Conservation (phyloP, 2,113 vertebrate genomes). For the Scortum barcoo region DNA sequence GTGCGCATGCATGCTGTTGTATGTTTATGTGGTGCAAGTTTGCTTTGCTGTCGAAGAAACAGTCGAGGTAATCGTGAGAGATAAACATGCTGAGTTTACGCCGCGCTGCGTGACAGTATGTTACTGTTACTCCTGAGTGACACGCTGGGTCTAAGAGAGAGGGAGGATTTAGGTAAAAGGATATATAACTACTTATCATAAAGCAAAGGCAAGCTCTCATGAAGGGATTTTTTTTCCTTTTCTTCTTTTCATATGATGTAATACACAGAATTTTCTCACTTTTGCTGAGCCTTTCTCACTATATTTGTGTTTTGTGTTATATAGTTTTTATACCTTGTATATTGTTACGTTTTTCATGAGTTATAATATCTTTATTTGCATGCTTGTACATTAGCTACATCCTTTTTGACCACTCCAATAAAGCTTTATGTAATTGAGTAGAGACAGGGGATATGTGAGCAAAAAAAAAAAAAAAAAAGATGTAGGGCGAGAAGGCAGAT, state of each 20-base stretch:
- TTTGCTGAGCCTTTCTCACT: background rate
- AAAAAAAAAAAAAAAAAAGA: background rate
- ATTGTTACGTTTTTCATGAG: background rate
- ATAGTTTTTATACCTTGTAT: background rate
- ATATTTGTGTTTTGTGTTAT: background rate
- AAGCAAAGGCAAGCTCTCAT: background rate
- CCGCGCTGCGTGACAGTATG: background rate
- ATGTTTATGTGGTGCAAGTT: background rate
- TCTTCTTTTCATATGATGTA: background rate
- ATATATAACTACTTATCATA: background rate
- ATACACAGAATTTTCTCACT: background rate
- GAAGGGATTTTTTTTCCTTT: background rate
- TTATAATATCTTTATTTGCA: background rate
- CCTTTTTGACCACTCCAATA: background rate
- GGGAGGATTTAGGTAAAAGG: background rate
- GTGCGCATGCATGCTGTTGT: background rate
- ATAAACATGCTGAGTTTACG: slow-evolving; percentile 15
- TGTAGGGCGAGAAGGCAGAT: slow-evolving; percentile 1
- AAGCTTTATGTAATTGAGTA: background rate
- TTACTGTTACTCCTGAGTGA: slow-evolving; percentile 18
- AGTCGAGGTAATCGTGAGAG: background rate
- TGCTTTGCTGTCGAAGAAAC: background rate
- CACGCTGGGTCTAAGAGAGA: background rate
- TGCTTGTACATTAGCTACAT: background rate
- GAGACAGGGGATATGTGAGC: background rate